Base-by-base conservation (phyloP, 2,888 invertebrate genomes). In the Dione vanillae region DNA sequence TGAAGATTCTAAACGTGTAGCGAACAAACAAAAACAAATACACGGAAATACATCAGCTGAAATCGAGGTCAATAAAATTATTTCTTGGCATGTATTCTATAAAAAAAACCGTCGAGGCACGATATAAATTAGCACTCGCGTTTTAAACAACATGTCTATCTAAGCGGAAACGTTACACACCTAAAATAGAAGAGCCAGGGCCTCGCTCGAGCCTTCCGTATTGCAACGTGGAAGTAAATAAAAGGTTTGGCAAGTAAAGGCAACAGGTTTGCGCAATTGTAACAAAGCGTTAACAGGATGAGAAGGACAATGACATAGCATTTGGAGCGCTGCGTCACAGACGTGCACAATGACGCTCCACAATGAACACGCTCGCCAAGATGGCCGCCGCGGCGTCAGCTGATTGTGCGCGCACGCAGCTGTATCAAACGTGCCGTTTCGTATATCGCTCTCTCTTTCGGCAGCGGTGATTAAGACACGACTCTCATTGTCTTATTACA, bases 331-430 rank as follows among this genome's bases (percentile, higher is more conserved):
- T 81, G 86, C 92, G 91, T 91, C 90, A 91, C 83, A 80, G 79
- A 80, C 83, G 79, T 78, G 83, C 83, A 87, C 85, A 87, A 87
- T 92, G 92, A 92, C 92, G 92, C 89, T 82, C 82, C 87, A 87
- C 84, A 86, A 86, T 85, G 82, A 83, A 80, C 87, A 87, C 89
- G 86, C 87, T 88, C 83, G 81, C 86, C 88, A 93, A 93, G 89
- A 93, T 93, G 92, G 92, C 92, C 83, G 91, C 83, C 86, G 83
- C 82, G 77, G 70, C 88, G 90, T 92, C 93, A 93, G 93, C 93
- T 93, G 93, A 92, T 92, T 82, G 78, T 76, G 90, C 87, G 88
- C 91, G 85, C 87, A 89, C 90, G 87, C 90, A 90, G 88, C 88
- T 90, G 88, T 85, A 80, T 78, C 67, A 75, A 65, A 65, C 64